phyloP scores from a whole-genome alignment of 2,888 invertebrate species.

The Ormyrus labotus region DNA sequence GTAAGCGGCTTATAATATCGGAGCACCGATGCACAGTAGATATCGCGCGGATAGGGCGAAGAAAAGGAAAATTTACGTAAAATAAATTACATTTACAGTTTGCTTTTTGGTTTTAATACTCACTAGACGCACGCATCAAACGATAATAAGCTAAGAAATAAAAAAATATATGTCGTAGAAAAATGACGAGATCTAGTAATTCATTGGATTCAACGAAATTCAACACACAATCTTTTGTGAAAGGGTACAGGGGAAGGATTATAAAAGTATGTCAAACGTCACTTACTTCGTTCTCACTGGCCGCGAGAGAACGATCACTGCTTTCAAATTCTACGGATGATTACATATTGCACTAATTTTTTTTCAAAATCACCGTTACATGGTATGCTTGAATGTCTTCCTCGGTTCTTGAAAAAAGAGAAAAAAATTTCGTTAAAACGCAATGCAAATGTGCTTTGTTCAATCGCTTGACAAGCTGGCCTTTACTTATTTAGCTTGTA shows the following conservation, averaged over 20 bases:
- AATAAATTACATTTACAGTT: slow-evolving; percentile 51
- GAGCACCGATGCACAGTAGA: slow-evolving; percentile 52
- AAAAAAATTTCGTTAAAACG: slow-evolving; percentile 47
- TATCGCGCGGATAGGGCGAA: slow-evolving; percentile 49
- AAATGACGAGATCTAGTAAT: slow-evolving; percentile 50
- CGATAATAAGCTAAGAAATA: slow-evolving; percentile 46
- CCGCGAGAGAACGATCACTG: slow-evolving; percentile 47
- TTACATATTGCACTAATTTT: slow-evolving; percentile 58
- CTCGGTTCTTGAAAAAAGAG: slow-evolving; percentile 40
- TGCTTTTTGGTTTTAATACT: slow-evolving; percentile 56
- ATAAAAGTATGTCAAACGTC: slow-evolving; percentile 55
- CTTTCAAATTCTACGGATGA: slow-evolving; percentile 54
- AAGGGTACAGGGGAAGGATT: slow-evolving; percentile 38
- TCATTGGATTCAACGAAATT: slow-evolving; percentile 42
- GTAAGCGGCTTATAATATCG: slow-evolving; percentile 53
- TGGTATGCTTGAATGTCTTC: slow-evolving; percentile 22
- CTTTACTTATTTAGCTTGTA: slow-evolving; percentile 43
- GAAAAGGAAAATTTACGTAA: slow-evolving; percentile 34
- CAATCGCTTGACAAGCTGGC: slow-evolving; percentile 36
- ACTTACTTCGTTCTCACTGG: slow-evolving; percentile 48
- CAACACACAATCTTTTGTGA: slow-evolving; percentile 11
- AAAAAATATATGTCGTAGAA: slow-evolving; percentile 29
- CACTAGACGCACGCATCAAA: slow-evolving; percentile 56
- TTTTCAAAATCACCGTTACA: slow-evolving; percentile 44
- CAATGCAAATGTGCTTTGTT: slow-evolving; percentile 37